phyloP scores from a whole-genome alignment of 2,888 invertebrate species.

The Stramonita haemastoma region DNA sequence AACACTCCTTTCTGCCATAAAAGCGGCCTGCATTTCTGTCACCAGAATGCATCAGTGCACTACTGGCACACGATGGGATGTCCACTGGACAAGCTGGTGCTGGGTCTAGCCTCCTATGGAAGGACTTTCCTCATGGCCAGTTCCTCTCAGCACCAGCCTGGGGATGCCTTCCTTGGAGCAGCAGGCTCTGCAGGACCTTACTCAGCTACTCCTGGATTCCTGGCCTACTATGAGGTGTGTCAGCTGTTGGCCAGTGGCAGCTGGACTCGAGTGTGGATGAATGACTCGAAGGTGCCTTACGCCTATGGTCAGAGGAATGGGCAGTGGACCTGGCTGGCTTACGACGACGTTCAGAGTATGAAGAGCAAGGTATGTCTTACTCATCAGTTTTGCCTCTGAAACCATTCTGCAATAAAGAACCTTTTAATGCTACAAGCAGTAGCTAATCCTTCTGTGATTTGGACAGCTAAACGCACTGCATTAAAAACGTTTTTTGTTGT shows the following conservation, averaged over 20 bases:
- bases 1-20: too few species aligned
- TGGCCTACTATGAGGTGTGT: slow-evolving; percentile 1
- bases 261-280: slow-evolving; percentile 51
- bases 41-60: not conserved
- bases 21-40: too few species aligned
- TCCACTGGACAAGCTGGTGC: not conserved
- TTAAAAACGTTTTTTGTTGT: too few species aligned
- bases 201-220: not conserved
- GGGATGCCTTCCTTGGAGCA: not conserved
- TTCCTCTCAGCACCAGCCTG: not conserved
- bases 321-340: slow-evolving; percentile 43
- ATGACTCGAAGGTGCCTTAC: slow-evolving; percentile 78
- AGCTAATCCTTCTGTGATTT: too few species aligned
- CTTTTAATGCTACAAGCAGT: too few species aligned
- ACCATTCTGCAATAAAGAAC: too few species aligned
- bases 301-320: slow-evolving; percentile 50
- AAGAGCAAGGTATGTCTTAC: not conserved
- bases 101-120: not conserved
- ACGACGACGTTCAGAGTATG: not conserved
- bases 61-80: slow-evolving; percentile 3
- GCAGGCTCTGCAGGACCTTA: not conserved
- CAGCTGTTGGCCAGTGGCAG: slow-evolving; percentile 6
- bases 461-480: too few species aligned
- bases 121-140: slow-evolving; percentile 10
- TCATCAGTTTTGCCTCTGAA: not conserved